These are phyloP conservation scores for Heliconius ethilla DNA, from an alignment of 2,888 invertebrate genomes.

Conservation along the genomic window DNA sequence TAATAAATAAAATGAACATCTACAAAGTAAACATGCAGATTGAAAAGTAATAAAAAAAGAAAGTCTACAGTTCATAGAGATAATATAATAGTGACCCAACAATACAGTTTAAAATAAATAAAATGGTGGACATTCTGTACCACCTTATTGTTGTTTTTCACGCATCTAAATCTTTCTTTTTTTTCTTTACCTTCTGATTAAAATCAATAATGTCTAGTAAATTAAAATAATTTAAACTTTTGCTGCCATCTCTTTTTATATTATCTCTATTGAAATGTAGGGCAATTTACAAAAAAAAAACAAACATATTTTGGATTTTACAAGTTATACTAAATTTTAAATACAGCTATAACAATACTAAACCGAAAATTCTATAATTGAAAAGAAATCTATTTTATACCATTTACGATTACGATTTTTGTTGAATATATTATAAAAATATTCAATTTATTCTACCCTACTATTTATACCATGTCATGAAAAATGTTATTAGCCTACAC, in stretches of 20 bases:
- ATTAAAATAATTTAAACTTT: neutral
- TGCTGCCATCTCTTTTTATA: neutral
- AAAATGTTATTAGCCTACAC: constrained; percentile 18
- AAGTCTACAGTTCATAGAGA: constrained; percentile 9
- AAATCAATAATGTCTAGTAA: neutral
- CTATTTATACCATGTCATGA: constrained; percentile 25
- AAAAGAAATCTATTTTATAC: neutral
- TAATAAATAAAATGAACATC: constrained; percentile 38
- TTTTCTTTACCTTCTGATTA: neutral
- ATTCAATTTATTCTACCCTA: constrained; percentile 20
- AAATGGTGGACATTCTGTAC: neutral
- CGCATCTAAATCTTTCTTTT: neutral
- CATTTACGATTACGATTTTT: neutral
- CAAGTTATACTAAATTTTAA: neutral
- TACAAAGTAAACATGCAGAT: constrained; percentile 37
- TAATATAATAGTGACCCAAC: neutral
- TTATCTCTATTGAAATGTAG: neutral
- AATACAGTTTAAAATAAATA: neutral
- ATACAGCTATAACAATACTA: neutral
- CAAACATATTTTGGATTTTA: neutral
- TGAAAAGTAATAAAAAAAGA: constrained; percentile 34
- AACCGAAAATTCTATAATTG: neutral
- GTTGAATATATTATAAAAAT: constrained; percentile 26
- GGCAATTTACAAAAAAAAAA: neutral
- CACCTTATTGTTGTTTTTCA: neutral